These are phyloP conservation scores for Limnodromus scolopaceus DNA, from an alignment of 2,797 vertebrate genomes.

Conservation along the genomic window DNA sequence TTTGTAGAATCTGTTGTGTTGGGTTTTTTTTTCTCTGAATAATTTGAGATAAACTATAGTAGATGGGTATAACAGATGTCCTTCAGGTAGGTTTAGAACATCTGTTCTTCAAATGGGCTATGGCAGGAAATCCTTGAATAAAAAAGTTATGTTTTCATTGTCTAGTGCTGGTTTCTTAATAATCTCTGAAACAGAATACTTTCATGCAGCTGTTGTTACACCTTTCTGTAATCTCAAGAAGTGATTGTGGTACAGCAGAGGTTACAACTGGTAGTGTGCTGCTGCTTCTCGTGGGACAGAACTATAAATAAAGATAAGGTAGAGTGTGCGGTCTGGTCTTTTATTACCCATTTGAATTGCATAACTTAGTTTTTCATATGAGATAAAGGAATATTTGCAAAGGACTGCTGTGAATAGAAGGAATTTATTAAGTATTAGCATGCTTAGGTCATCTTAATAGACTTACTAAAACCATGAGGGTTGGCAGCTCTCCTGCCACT, in stretches of 20 bases:
- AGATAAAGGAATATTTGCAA: not conserved
- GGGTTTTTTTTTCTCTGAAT: not conserved
- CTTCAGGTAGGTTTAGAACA: not conserved
- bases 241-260: not conserved
- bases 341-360: not conserved
- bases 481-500: slow-evolving; percentile 29
- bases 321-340: not conserved
- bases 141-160: not conserved
- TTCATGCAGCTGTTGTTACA: not conserved
- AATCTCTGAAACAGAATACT: not conserved
- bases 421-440: slow-evolving; percentile 24
- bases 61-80: not conserved
- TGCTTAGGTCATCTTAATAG: slow-evolving; percentile 35
- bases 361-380: not conserved
- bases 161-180: not conserved
- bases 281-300: not conserved
- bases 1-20: not conserved
- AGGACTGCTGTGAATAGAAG: not conserved
- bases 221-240: not conserved
- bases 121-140: not conserved
- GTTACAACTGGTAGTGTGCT: not conserved
- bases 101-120: not conserved
- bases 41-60: not conserved
- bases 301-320: not conserved
- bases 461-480: not conserved